Evolutionary conservation across 1,140 invertebrate genomes (phyloP).

Genomic region (Drosophila busckii): DNA sequence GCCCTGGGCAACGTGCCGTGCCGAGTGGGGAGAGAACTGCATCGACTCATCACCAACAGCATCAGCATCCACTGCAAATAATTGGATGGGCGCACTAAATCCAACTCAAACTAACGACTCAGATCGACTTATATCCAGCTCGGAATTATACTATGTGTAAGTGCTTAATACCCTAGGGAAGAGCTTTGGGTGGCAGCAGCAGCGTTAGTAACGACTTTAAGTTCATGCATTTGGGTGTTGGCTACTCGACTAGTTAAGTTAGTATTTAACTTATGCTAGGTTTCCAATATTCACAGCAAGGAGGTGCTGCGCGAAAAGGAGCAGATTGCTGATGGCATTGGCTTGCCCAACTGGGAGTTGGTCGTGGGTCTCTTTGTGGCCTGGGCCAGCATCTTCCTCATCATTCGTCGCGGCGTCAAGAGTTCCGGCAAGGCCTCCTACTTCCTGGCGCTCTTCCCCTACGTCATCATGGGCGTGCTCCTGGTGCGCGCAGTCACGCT

Average conservation of each 20-base stretch:
- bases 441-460: conserved; percentile 92
- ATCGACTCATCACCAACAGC: conserved; percentile 49
- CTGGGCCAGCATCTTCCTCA: conserved; percentile 88
- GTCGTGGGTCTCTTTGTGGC: conserved; percentile 87
- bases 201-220: conserved; percentile 2
- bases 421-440: conserved; percentile 89
- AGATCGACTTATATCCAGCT: conserved; percentile 79
- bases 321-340: conserved; percentile 86
- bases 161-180: conserved; percentile 53
- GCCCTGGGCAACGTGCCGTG: conserved; percentile 83
- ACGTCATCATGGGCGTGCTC: conserved; percentile 88
- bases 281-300: conserved; percentile 79
- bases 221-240: conserved; percentile 20
- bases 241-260: background rate
- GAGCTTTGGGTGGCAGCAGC: background rate
- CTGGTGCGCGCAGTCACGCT: conserved; percentile 87
- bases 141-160: conserved; percentile 83
- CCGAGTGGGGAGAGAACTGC: conserved; percentile 80
- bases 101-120: conserved; percentile 5
- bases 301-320: conserved; percentile 84
- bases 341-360: conserved; percentile 86
- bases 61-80: conserved; percentile 25
- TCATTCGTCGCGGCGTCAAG: conserved; percentile 88
- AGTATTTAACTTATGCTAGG: background rate
- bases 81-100: conserved; percentile 20